These are phyloP conservation scores for Plebejus melissa DNA, from an alignment of 2,888 invertebrate genomes.

Conservation along the genomic window DNA sequence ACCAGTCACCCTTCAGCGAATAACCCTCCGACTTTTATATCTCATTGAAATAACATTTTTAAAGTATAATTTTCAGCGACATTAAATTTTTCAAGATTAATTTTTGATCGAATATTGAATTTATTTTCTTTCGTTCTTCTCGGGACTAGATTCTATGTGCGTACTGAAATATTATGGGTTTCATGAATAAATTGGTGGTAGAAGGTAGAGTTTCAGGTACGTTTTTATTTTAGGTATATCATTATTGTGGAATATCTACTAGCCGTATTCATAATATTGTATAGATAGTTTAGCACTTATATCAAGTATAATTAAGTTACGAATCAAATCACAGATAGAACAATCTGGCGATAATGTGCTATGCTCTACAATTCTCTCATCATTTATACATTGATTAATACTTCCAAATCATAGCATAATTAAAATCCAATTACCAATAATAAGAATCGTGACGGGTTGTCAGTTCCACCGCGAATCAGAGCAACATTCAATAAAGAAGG, in stretches of 20 bases:
- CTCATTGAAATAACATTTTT: slow-evolving; percentile 23
- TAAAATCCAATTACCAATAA: slow-evolving; percentile 36
- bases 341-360: neutral
- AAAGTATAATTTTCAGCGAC: slow-evolving; percentile 24
- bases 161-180: too few species aligned
- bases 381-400: neutral
- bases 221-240: neutral
- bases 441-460: slow-evolving; percentile 42
- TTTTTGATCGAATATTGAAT: slow-evolving; percentile 16
- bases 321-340: neutral
- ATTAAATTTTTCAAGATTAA: slow-evolving; percentile 18
- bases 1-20: slow-evolving; percentile 66
- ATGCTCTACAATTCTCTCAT: neutral
- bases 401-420: slow-evolving; percentile 28
- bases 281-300: neutral
- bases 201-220: neutral
- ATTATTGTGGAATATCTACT: neutral
- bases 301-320: neutral
- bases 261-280: neutral
- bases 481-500: slow-evolving; percentile 40
- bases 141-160: neutral
- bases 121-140: neutral
- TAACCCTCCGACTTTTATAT: slow-evolving; percentile 36
- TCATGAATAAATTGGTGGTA: neutral
- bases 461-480: slow-evolving; percentile 51